Conservation (phyloP, 1,140 invertebrate genomes). For the Caerostris extrusa region DNA sequence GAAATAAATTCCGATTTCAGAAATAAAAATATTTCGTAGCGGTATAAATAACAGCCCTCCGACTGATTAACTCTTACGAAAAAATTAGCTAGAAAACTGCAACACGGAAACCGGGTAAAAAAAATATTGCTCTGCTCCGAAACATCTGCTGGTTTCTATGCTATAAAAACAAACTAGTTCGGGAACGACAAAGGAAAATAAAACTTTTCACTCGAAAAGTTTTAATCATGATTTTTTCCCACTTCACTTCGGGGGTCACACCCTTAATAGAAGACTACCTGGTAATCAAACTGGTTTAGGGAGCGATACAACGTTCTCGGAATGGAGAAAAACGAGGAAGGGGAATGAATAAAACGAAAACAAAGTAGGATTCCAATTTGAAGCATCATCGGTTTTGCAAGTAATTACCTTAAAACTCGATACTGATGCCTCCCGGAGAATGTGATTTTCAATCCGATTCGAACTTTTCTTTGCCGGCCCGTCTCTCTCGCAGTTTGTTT, state of each 20-base stretch:
- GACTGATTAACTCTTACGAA: slow-evolving; percentile 53
- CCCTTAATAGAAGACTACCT: background rate
- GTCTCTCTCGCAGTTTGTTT: background rate
- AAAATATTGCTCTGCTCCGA: background rate
- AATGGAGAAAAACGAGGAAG: background rate
- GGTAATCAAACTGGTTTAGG: slow-evolving; percentile 11
- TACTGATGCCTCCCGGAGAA: slow-evolving; percentile 20
- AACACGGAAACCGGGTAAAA: background rate
- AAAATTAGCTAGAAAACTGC: background rate
- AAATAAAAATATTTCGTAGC: background rate
- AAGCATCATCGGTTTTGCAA: slow-evolving; percentile 40
- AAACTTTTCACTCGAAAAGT: slow-evolving; percentile 50
- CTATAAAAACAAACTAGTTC: slow-evolving; percentile 41
- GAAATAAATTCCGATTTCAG: background rate
- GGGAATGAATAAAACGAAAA: background rate
- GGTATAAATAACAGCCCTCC: background rate
- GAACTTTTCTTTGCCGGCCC: background rate
- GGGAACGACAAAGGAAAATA: background rate
- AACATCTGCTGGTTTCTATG: slow-evolving; percentile 16
- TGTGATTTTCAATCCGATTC: slow-evolving; percentile 35
- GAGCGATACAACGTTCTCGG: background rate
- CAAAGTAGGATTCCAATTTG: slow-evolving; percentile 52
- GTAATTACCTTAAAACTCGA: slow-evolving; percentile 68
- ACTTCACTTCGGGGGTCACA: background rate
- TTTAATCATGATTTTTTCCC: slow-evolving; percentile 61